Evolutionary conservation across 2,888 invertebrate species (phyloP).

Genomic region (Tetragonula carbonaria): DNA sequence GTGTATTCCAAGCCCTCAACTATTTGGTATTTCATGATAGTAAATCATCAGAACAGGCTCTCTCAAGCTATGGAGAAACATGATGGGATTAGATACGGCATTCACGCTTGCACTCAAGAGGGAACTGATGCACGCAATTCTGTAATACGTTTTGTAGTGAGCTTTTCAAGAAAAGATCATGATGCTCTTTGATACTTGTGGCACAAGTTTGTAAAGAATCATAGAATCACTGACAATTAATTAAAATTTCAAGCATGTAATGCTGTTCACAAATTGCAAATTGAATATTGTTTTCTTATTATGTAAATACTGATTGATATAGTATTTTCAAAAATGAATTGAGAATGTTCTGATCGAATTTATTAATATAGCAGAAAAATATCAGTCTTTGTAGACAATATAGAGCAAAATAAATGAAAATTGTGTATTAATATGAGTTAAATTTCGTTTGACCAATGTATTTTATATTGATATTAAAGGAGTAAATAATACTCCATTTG

Average conservation of each 20-base stretch:
- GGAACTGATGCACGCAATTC: slow-evolving; percentile 11
- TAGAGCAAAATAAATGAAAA: no score
- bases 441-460: no score
- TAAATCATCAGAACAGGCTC: slow-evolving; percentile 23
- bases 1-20: not conserved
- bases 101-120: not conserved
- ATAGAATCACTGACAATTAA: not conserved
- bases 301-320: no score
- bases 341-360: no score
- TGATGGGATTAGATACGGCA: slow-evolving; percentile 33
- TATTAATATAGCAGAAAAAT: no score
- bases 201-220: not conserved
- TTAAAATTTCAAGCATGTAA: not conserved
- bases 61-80: slow-evolving; percentile 20
- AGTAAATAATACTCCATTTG: no score
- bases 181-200: not conserved
- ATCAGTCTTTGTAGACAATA: no score
- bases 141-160: not conserved
- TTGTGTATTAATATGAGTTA: no score
- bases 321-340: no score
- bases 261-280: no score
- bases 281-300: no score
- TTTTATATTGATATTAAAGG: no score
- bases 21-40: slow-evolving; percentile 8
- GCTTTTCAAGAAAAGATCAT: not conserved